Evolutionary conservation across 2,888 invertebrate genomes (phyloP), one percentile per base, ranked within the genome.

Genomic region (Drosophila histrio): DNA sequence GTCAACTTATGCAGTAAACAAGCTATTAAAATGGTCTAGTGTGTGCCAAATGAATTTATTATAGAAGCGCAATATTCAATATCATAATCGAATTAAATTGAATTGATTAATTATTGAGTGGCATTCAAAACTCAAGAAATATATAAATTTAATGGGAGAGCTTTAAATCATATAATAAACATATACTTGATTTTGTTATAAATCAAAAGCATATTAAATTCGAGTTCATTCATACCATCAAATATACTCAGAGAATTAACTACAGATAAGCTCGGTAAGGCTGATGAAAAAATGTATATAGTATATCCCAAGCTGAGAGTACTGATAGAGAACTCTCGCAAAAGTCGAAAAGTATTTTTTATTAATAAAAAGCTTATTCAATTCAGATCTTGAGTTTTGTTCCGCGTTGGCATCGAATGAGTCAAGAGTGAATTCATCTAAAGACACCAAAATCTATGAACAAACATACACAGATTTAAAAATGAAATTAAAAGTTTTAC

Each of bases 21-120:
- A 44, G 8, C 15, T 4, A 58, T 46, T 58, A 24, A 46, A 62
- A 17, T 24, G 8, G n/a, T 3, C 36, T 11, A 9, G n/a, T n/a
- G n/a, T n/a, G n/a, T n/a, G n/a, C 17, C 17, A 36, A 11, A 11
- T 19, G 8, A 11, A 19, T 19, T 2, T 1, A 28, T 3, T 28
- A 1, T 9, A 9, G n/a, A n/a, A n/a, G n/a, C 4, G 9, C 9
- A 4, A 36, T 15, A 17, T 1, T 36, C 9, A 38, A 2, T 38
- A 1, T 21, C 11, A 6, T 11, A 19, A 19, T 38, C 1, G 0
- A 11, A 11, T 19, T 38, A 5, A 19, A 19, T 11, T 1, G 2
- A 38, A 36, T 4, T 36, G 9, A 2, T 3, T 2, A 15, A 34
- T n/a, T 30, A n/a, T 30, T n/a, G 3, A 2, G 32, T n/a, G n/a